Evolutionary conservation across 2,113 vertebrate species (phyloP), one percentile per base, ranked within the genome.

Genomic region (Dicentrarchus labrax): DNA sequence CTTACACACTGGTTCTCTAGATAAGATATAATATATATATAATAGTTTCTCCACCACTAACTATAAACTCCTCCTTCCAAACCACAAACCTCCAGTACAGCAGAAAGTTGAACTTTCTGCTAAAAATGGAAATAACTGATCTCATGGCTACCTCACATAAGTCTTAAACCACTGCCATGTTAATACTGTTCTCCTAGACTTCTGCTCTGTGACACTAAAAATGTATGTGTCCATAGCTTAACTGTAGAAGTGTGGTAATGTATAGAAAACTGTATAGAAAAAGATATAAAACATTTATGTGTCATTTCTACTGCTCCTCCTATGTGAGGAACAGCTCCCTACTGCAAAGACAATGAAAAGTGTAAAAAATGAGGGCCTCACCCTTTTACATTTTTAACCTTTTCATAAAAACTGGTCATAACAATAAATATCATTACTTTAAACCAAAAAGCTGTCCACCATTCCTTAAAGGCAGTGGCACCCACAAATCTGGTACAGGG

Each of bases 391-490:
- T 39, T 22, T 56, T n/a, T 77, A 53, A 67, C 39, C 21, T 77
- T 65, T 80, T 19, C 19, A 45, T 12, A 71, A 48, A 72, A 72
- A 36, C 36, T 12, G 24, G 59, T n/a, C 17, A 57, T 45, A 1
- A 64, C 4, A 21, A n/a, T 22, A 21, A 39, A 17, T 41, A 24
- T 38, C 13, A 10, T 64, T 17, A 21, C 6, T 56, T 78, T 41
- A 41, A 24, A 22, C n/a, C 9, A 53, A 1, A 39, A 30, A 22
- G 30, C 10, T 60, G 47, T 60, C 56, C 68, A 76, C 38, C 7
- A 67, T 54, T 78, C 17, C 8, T 43, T 38, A 8, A 56, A 61
- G 67, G 47, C 57, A 72, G 67, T 38, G 21, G 16, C 69, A 85
- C 22, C 41, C 50, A 62, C n/a, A 64, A 12, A 54, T 67, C 39